Conservation (phyloP, 2,888 invertebrate genomes). For the Pheosia gnoma region DNA sequence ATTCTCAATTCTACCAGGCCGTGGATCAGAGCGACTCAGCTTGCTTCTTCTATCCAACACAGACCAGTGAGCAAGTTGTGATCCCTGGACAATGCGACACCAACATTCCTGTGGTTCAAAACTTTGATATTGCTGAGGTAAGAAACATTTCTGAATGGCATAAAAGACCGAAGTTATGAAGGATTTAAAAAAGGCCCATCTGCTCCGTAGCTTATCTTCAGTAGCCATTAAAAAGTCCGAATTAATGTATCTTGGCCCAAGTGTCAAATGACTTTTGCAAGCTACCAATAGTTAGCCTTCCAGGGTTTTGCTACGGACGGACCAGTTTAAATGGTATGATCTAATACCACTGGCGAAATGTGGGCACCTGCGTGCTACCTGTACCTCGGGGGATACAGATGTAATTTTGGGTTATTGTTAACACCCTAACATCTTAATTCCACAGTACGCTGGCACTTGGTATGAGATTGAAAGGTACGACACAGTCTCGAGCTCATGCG, state of each 20-base stretch:
- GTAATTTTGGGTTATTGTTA: not conserved
- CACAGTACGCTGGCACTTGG: constrained; percentile 72
- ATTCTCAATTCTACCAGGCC: constrained; percentile 50
- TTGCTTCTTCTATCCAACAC: constrained; percentile 71
- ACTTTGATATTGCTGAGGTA: constrained; percentile 58
- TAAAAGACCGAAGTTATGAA: not conserved
- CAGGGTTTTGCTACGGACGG: too few relatives aligned
- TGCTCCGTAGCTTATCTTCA: too few relatives aligned
- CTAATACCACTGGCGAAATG: too few relatives aligned
- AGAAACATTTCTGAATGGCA: constrained; percentile 14
- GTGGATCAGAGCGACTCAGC: constrained; percentile 56
- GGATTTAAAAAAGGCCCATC: too few relatives aligned
- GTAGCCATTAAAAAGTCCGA: too few relatives aligned
- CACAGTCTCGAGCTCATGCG: constrained; percentile 55
- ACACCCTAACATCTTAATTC: not conserved
- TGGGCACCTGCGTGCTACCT: too few relatives aligned
- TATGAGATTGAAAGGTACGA: constrained; percentile 69
- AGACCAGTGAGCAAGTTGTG: constrained; percentile 51
- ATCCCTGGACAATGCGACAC: constrained; percentile 69
- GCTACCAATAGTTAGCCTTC: too few relatives aligned
- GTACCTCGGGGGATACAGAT: not conserved
- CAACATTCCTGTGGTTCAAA: constrained; percentile 53
- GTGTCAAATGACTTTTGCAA: too few relatives aligned
- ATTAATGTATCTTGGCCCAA: too few relatives aligned
- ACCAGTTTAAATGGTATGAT: too few relatives aligned